Percentiles rank a stretch among this genome's conserved stretches.
Conservation (phyloP, 2,888 invertebrate genomes). For the Neocrepidodera transversa region DNA sequence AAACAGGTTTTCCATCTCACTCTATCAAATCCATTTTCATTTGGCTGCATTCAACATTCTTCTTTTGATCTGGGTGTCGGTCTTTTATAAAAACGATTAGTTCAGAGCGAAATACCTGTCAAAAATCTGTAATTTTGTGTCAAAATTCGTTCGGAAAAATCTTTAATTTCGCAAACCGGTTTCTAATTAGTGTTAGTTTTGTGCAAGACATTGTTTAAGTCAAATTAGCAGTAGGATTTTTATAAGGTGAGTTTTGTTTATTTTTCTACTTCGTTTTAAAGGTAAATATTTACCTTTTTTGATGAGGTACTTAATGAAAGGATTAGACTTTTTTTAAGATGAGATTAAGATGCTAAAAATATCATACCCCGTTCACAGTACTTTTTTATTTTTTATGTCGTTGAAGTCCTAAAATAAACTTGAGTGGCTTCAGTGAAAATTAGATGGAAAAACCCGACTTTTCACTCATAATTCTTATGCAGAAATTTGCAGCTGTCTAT, state of each 20-base stretch:
- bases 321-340: conserved; percentile 8
- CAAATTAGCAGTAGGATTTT: conserved; percentile 19
- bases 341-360: conserved; percentile 27
- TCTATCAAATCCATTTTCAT: conserved; percentile 13
- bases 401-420: conserved; percentile 9
- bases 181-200: conserved; percentile 21
- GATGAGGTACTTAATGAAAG: conserved; percentile 9
- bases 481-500: not conserved
- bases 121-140: conserved; percentile 21
- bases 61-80: conserved; percentile 22
- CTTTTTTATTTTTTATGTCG: conserved; percentile 25
- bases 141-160: conserved; percentile 10
- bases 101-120: conserved; percentile 12
- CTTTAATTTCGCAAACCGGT: not conserved
- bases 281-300: conserved; percentile 27
- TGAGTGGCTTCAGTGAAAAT: not conserved
- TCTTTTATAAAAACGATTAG: not conserved
- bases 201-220: conserved; percentile 22
- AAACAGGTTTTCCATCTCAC: conserved; percentile 13
- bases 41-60: conserved; percentile 23
- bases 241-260: conserved; percentile 33
- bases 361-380: conserved; percentile 19
- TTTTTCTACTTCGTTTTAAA: conserved; percentile 27
- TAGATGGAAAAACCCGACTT: not conserved
- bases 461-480: conserved; percentile 5